Evolutionary conservation across 2,888 invertebrate species (phyloP).

Genomic region (Esperia sulphurella): DNA sequence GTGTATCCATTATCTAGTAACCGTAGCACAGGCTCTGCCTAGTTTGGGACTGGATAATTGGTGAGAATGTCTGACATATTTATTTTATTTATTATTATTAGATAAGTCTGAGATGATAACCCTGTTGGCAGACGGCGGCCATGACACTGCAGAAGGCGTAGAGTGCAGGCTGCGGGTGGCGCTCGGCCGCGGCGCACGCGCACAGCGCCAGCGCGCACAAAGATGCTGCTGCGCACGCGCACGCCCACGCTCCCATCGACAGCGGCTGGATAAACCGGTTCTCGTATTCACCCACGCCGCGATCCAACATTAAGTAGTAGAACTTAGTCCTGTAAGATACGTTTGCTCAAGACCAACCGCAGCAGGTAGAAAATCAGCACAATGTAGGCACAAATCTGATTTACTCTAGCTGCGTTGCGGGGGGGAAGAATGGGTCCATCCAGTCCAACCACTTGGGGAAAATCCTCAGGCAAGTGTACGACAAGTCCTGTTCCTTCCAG

Average conservation of each 20-base stretch:
- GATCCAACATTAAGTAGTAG: constrained; percentile 60
- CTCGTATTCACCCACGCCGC: constrained; percentile 60
- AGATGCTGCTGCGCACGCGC: constrained; percentile 36
- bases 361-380: no score
- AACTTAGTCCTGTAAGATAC: constrained; percentile 56
- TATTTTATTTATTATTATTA: no score
- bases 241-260: constrained; percentile 62
- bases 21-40: no score
- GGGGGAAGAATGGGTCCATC: constrained; percentile 62
- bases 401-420: constrained; percentile 53
- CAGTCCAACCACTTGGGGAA: constrained; percentile 60
- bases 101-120: no score
- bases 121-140: constrained; percentile 63
- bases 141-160: constrained; percentile 50
- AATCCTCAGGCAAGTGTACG: constrained; percentile 55
- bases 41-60: no score
- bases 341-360: no score
- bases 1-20: no score
- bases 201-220: constrained; percentile 53
- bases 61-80: no score
- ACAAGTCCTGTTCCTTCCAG: constrained; percentile 64
- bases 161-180: constrained; percentile 34
- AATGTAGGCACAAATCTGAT: no score
- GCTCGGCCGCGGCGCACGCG: constrained; percentile 46
- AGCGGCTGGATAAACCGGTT: constrained; percentile 71